Base-by-base conservation (phyloP, 2,797 vertebrate species). In the Fratercula arctica region DNA sequence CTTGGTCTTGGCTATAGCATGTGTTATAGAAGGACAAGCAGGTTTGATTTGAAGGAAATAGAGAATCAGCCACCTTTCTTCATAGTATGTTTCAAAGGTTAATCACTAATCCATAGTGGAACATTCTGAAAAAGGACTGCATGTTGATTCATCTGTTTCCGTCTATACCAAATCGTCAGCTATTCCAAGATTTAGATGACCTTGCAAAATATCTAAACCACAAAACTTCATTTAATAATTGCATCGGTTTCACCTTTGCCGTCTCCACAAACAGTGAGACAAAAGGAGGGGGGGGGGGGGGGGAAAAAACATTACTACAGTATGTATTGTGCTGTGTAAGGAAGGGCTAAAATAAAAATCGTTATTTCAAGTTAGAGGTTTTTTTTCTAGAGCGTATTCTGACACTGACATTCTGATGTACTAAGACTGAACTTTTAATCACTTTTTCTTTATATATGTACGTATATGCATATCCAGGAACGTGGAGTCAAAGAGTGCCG, bases 41-140 rank as follows among this genome's bases (percentile, higher is more conserved):
- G 54, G 54, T 88, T 96, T 90, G 76, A 87, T 91, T 54, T 86
- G 82, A 85, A 93, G 74, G 89, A 85, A 95, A 8, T 1, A 69
- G 81, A 90, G 87, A 96, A 87, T 89, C 68, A 33, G 43, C 33
- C 0, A 1, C 81, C 93, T 92, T 84, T 78, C 74, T 89, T 91
- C 26, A 1, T 61, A 73, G n/a, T 43, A 5, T 20, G 17, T 75
- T 91, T 85, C 94, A 95, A 90, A 96, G 95, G 94, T 96, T 97
- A 96, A 97, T 96, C 85, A 91, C 91, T 85, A 95, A 95, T 95
- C 91, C 84, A 66, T 91, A 91, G 91, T 7, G 94, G 93, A 95
- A 41, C 46, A 45, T 90, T 89, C 79, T 95, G 94, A 95, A 95
- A 97, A 95, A 96, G 82, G 76, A 81, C 83, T 89, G 73, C 3